Evolutionary conservation across 1,140 invertebrate genomes (phyloP).

Genomic region (Ceratina australensis): DNA sequence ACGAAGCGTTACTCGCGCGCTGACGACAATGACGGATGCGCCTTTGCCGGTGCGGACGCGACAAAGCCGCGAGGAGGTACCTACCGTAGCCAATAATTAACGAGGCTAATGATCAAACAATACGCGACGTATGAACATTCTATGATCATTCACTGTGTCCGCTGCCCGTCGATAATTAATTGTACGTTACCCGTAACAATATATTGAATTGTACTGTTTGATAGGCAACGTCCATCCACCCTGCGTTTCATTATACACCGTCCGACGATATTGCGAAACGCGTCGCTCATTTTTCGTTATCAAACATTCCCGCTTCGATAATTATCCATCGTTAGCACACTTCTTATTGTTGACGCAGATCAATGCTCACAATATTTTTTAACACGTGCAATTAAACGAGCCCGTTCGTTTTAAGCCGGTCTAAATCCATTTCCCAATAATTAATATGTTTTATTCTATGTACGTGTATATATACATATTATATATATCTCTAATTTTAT

Average conservation of each 20-base stretch:
- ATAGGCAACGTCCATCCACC: slow-evolving; percentile 3
- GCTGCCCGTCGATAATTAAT: slow-evolving; percentile 38
- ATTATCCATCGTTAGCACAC: no score
- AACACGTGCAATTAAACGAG: no score
- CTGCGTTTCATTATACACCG: not conserved
- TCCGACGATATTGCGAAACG: no score
- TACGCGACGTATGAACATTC: slow-evolving; percentile 23
- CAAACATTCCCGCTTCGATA: no score
- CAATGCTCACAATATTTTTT: no score
- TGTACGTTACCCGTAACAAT: slow-evolving; percentile 31
- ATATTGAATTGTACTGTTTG: slow-evolving; percentile 26
- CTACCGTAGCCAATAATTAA: slow-evolving; percentile 40
- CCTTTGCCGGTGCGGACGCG: not conserved
- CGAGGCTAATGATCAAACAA: slow-evolving; percentile 49
- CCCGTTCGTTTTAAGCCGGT: no score
- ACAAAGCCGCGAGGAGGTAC: slow-evolving; percentile 11
- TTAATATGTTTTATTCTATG: no score
- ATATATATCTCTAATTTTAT: no score
- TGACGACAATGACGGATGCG: slow-evolving; percentile 14
- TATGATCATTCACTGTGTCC: slow-evolving; percentile 27
- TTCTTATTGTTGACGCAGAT: no score
- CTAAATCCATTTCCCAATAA: no score
- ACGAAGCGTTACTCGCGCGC: not conserved
- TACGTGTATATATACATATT: no score
- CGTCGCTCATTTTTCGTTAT: no score